Percentiles rank a stretch among this genome's conserved stretches.
phyloP scores from a whole-genome alignment of 1,140 invertebrate genomes.

The Aphelenchoides besseyi region DNA sequence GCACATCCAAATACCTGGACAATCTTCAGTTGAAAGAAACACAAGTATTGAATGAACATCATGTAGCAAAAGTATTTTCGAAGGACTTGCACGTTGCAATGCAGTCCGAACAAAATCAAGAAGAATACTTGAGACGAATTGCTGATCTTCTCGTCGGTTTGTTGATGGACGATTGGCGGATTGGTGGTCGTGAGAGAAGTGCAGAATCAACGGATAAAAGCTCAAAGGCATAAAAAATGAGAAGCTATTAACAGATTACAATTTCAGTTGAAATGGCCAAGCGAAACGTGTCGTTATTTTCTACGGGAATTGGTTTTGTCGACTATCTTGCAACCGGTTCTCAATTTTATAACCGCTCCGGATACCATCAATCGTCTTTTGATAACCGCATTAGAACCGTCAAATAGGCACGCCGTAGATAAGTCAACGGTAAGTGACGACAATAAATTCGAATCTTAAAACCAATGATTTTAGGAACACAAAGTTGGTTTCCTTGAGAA shows the following conservation, averaged over 20 bases:
- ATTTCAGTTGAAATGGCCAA: slow-evolving; percentile 38
- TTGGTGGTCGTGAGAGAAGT: slow-evolving; percentile 39
- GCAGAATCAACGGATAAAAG: slow-evolving; percentile 31
- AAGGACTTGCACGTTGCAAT: slow-evolving; percentile 43
- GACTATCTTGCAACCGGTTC: slow-evolving; percentile 30
- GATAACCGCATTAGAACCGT: slow-evolving; percentile 26
- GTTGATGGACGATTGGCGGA: slow-evolving; percentile 36
- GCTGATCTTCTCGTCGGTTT: slow-evolving; percentile 39
- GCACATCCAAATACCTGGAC: slow-evolving; percentile 22
- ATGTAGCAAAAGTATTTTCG: slow-evolving; percentile 5
- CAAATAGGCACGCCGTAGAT: not conserved
- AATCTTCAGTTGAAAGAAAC: not conserved
- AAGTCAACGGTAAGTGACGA: not conserved
- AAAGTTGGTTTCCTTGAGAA: slow-evolving; percentile 33
- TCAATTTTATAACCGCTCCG: slow-evolving; percentile 46
- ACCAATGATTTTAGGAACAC: not conserved
- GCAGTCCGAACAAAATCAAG: slow-evolving; percentile 32
- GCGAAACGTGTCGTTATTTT: slow-evolving; percentile 49
- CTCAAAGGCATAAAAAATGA: not conserved
- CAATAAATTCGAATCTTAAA: not conserved
- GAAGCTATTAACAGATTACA: not conserved
- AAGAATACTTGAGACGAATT: slow-evolving; percentile 34
- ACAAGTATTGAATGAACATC: not conserved
- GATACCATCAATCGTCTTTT: slow-evolving; percentile 40
- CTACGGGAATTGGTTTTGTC: slow-evolving; percentile 45